A percentile compares a stretch with the other conserved stretches of the same genome.
phyloP scores from a whole-genome alignment of 1,140 invertebrate genomes.

The Drosophila pectinifera region DNA sequence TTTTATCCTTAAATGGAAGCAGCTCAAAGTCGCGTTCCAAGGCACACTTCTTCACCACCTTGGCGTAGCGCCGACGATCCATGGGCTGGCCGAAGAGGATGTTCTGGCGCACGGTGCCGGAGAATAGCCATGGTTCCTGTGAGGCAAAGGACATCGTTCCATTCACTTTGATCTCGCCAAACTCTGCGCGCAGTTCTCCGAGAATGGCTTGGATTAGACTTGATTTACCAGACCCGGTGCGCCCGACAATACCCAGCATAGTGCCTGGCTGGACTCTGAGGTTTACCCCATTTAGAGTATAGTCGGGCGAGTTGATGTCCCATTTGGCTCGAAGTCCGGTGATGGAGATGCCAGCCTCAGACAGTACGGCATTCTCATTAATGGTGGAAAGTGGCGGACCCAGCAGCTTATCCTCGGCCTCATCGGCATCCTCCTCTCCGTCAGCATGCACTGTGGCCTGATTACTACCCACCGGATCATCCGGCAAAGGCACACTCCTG shows the following conservation, averaged over 20 bases:
- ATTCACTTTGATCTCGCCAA: slow-evolving; percentile 89
- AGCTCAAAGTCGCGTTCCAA: slow-evolving; percentile 91
- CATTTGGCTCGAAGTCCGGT: slow-evolving; percentile 73
- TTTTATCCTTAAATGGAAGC: slow-evolving; percentile 92
- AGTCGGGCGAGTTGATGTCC: slow-evolving; percentile 83
- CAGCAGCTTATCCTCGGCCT: slow-evolving; percentile 53
- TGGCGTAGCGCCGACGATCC: slow-evolving; percentile 90
- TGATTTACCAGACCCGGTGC: slow-evolving; percentile 91
- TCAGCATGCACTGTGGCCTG: slow-evolving; percentile 66
- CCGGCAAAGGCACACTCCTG: slow-evolving; percentile 53
- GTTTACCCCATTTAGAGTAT: slow-evolving; percentile 87
- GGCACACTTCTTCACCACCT: slow-evolving; percentile 91
- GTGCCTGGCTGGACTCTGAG: slow-evolving; percentile 88
- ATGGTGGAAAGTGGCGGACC: slow-evolving; percentile 32
- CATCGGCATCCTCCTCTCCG: slow-evolving; percentile 49
- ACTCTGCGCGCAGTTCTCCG: slow-evolving; percentile 90
- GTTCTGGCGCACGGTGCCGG: slow-evolving; percentile 92
- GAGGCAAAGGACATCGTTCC: slow-evolving; percentile 94
- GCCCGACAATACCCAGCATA: slow-evolving; percentile 89
- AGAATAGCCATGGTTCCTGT: slow-evolving; percentile 97
- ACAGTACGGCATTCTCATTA: slow-evolving; percentile 73
- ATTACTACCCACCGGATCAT: slow-evolving; percentile 63
- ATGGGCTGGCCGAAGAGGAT: slow-evolving; percentile 94
- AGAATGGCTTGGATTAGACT: slow-evolving; percentile 93
- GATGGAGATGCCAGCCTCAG: slow-evolving; percentile 75